Base-by-base conservation (phyloP, 2,797 vertebrate species). In the Acipenser transmontanus region DNA sequence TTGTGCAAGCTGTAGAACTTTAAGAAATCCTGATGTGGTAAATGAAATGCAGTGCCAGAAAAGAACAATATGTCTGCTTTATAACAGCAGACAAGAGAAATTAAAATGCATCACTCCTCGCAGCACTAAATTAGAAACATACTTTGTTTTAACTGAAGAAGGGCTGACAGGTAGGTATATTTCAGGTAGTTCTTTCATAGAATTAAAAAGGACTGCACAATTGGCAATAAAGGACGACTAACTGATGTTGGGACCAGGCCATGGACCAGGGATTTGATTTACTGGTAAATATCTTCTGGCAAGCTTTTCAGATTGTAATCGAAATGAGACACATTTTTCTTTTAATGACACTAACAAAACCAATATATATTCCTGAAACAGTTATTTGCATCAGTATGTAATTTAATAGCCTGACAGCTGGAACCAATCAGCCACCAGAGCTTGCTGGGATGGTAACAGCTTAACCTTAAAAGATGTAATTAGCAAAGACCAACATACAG, bases 371-470 rank as follows among this genome's bases (percentile, higher is more conserved):
- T 61, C 49, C 68, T 59, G n/a, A 12, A 62, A 62, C 61, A 49
- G 34, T 52, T 61, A 70, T 66, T 57, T 60, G 52, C 49, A 62
- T 12, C 34, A 51, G 1, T 51, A 66, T 51, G 66, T 68, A 66
- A 68, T 76, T 70, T 70, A 70, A 69, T 49, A 66, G 75, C 68
- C 68, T 34, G 80, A 69, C 71, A 81, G 77, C 80, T 80, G 78
- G 49, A 77, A 73, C 75, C 67, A 74, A 86, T 75, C 8, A 17
- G 77, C 8, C 47, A 81, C 80, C 78, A 70, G 65, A 68, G 76
- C 68, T 71, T 60, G 68, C 77, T 75, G 76, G 64, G 7, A 80
- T 73, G 76, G 6, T 6, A 47, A 59, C 13, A 69, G 76, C 73
- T 81, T 75, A 67, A 77, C 77, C 78, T 74, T 77, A 51, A 50